Evolutionary conservation across 2,113 vertebrate species (phyloP).

Genomic region (Silurus asotus): DNA sequence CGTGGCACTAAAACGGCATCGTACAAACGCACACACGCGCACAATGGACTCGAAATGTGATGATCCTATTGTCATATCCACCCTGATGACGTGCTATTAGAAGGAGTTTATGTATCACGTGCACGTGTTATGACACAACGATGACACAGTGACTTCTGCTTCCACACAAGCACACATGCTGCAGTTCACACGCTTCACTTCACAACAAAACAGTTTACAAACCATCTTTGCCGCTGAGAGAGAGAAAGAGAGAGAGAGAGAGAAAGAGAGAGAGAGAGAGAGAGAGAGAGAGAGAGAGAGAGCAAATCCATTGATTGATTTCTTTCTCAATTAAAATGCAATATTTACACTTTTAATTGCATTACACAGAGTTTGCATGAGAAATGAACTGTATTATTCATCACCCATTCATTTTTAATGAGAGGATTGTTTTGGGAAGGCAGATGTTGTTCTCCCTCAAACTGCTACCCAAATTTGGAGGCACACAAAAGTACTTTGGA

Average conservation of each 20-base stretch:
- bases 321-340: not conserved
- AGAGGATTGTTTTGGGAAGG: not conserved
- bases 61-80: not conserved
- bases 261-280: not conserved
- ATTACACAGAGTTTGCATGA: not conserved
- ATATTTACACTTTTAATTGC: not conserved
- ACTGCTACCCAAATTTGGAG: too few species aligned
- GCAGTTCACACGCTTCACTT: not conserved
- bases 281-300: not conserved
- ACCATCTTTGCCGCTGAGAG: slow-evolving; percentile 87
- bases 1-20: too few species aligned
- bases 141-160: not conserved
- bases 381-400: not conserved
- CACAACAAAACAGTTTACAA: slow-evolving; percentile 66
- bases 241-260: not conserved
- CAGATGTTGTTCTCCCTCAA: too few species aligned
- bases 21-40: too few species aligned
- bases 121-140: not conserved
- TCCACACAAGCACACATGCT: not conserved
- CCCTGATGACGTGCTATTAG: not conserved
- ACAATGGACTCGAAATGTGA: not conserved
- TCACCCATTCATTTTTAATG: not conserved
- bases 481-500: too few species aligned
- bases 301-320: slow-evolving; percentile 16
- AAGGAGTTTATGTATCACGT: not conserved